Evolutionary conservation across 2,113 vertebrate species (phyloP).

Genomic region (Cichladusa arquata): DNA sequence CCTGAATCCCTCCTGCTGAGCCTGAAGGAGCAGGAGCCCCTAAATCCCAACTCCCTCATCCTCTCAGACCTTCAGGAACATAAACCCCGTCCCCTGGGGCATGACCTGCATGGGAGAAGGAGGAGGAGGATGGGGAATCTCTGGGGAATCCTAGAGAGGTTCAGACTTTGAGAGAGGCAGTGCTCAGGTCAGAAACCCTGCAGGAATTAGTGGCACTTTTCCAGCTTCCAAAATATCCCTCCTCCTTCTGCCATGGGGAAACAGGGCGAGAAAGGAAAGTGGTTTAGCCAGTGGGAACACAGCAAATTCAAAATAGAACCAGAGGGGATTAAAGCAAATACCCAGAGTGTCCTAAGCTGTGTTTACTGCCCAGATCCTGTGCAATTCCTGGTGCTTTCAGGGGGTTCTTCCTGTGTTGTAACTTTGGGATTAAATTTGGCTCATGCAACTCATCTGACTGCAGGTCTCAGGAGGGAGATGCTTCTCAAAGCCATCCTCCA

Average conservation of each 20-base stretch:
- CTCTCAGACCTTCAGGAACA: background rate
- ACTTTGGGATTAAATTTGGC: conserved; percentile 26
- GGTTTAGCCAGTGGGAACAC: conserved; percentile 57
- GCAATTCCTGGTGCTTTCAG: conserved; percentile 33
- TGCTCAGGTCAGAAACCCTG: background rate
- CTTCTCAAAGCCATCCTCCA: background rate
- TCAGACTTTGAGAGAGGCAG: background rate
- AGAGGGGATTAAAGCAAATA: conserved; percentile 56
- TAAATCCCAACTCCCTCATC: background rate
- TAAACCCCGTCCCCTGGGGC: background rate
- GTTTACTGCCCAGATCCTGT: conserved; percentile 56
- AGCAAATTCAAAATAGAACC: conserved; percentile 70
- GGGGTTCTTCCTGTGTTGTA: conserved; percentile 15
- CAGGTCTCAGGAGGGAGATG: background rate
- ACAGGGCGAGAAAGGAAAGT: conserved; percentile 44
- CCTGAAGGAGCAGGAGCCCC: background rate
- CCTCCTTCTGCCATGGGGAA: conserved; percentile 54
- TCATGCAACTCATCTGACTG: background rate
- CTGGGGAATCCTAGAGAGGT: background rate
- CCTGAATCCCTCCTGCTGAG: background rate
- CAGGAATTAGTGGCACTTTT: conserved; percentile 26
- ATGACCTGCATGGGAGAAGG: background rate
- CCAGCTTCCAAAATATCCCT: conserved; percentile 71
- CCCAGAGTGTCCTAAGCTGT: conserved; percentile 42
- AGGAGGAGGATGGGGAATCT: background rate